These are phyloP conservation scores for Catharus bicknelli DNA, from an alignment of 2,113 vertebrate species.

Conservation along the genomic window DNA sequence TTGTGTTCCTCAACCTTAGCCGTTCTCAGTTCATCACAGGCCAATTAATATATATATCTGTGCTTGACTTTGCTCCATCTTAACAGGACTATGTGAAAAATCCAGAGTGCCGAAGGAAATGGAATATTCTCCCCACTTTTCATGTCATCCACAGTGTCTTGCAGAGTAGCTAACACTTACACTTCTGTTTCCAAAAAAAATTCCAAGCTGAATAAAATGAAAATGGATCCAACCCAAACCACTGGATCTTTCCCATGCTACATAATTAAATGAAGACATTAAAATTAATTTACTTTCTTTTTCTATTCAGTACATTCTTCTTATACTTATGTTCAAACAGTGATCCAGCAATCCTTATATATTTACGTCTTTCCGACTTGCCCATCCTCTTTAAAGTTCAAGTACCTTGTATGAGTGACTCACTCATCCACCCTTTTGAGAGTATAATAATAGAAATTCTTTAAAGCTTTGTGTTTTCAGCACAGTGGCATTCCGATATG, in stretches of 20 bases:
- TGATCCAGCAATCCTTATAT: background rate
- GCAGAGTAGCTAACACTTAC: background rate
- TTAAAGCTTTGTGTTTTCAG: constrained; percentile 37
- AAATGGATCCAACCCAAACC: background rate
- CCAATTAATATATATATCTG: background rate
- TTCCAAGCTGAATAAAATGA: background rate
- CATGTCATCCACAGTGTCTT: background rate
- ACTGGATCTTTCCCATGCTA: background rate
- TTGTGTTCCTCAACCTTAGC: background rate
- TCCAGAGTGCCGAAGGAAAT: background rate
- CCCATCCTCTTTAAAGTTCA: constrained; percentile 55
- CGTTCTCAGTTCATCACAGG: background rate
- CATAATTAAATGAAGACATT: background rate
- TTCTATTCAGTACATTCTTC: background rate
- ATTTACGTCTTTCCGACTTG: background rate
- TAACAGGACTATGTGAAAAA: background rate
- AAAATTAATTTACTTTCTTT: background rate
- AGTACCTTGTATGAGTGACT: constrained; percentile 12
- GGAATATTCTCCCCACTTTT: background rate
- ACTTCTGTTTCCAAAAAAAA: background rate
- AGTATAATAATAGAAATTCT: constrained; percentile 48
- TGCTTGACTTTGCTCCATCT: background rate
- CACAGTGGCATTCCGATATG: constrained; percentile 33
- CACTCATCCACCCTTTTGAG: constrained; percentile 29
- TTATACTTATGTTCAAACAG: background rate